Base-by-base conservation (phyloP, 2,113 vertebrate genomes). In the Tamias sibiricus region DNA sequence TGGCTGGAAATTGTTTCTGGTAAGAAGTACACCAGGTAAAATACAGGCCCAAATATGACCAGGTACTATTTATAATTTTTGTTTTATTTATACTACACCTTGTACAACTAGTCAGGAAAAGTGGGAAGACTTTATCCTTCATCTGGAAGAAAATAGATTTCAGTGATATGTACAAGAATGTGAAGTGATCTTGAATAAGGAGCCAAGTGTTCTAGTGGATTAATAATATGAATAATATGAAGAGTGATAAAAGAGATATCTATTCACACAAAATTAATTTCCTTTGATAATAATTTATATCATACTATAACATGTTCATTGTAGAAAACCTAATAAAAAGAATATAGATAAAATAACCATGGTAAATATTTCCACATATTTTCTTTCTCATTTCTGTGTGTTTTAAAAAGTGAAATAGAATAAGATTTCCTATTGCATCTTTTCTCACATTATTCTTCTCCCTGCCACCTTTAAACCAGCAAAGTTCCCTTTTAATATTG, bases 341-440 rank as follows among this genome's bases (percentile, higher is more conserved):
- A 66, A 77, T 72, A 49, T 13, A 54, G 20, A 54, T 20, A 75
- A 77, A n/a, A 42, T 16, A 90, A 54, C 4, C 8, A 44, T 6
- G 44, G 8, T 69, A 69, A 87, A 59, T 87, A n/a, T 47, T 85
- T 92, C 75, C 49, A 14, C 3, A 16, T 42, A 8, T 75, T 86
- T 96, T 66, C 14, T 92, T 93, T 85, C n/a, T 79, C 11, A 44
- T 81, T 64, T 96, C 59, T 91, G 6, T 64, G 57, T 24, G 10
- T 91, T 85, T 86, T 30, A 40, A 71, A 71, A 20, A 95, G 80
- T 91, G 22, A 68, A 87, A 76, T 47, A 69, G 20, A 37, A n/a
- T 72, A 88, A 93, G 20, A 20, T 74, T 81, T 16, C 30, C 64
- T 68, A 17, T 0, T 20, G 26, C 10, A 30, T 91, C 4, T 47